Base-by-base conservation (phyloP, 2,888 invertebrate species). In the Lamellibrachia satsuma region DNA sequence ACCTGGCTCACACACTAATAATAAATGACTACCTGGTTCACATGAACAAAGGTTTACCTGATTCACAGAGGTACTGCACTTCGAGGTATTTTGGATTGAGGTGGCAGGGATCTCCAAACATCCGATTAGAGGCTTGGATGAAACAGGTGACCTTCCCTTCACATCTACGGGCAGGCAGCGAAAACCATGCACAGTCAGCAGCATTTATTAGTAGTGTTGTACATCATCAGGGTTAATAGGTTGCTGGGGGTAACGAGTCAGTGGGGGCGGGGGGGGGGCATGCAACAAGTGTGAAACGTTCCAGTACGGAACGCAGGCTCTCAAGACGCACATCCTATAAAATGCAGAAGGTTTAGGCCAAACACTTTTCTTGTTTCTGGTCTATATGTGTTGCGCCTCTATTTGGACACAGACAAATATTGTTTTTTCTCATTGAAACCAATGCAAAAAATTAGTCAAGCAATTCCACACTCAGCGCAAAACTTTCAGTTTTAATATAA, bases 41-140 rank as follows among this genome's bases (percentile, higher is more conserved):
- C n/a, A 75, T 75, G 75, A 75, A 75, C 22, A 75, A 75, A 75
- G 91, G 91, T 60, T 75, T 93, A 93, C 93, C 93, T 93, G 92
- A 95, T 60, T 93, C 93, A 93, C 97, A 97, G 94, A 96, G 95
- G 96, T 97, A 97, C 93, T 97, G 97, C 94, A 97, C 97, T 96
- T 97, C 97, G 95, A 97, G 96, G 97, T 97, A 97, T 96, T 97
- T 97, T 95, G 96, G 96, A 94, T 97, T 97, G 94, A 97, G 97
- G 94, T 97, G 97, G 96, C 97, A 97, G 94, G 97, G 97, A 95
- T 97, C 97, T 94, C 96, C 97, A 97, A 98, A 96, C 92, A 95
- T 94, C 75, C 92, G 90, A 75, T 94, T 93, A 90, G 92, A 75
- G 52, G 94, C 93, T 7, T 91, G 91, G 3, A 94, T 92, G 57